Evolutionary conservation across 2,113 vertebrate genomes (phyloP).

Genomic region (Microcebus lehilahytsara): DNA sequence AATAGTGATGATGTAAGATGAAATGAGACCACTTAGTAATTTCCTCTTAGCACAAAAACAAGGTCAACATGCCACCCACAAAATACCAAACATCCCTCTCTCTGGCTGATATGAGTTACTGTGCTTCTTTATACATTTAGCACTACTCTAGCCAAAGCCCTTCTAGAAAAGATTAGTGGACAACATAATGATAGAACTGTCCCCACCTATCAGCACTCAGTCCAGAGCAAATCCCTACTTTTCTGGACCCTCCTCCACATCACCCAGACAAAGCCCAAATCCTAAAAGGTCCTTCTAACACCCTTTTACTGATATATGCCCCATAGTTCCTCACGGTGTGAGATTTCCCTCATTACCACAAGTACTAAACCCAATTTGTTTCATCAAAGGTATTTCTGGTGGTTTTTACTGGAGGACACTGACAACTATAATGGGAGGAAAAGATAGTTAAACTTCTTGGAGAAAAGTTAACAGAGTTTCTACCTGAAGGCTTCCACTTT

Average conservation of each 20-base stretch:
- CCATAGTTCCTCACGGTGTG: not conserved
- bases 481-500: not conserved
- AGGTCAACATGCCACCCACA: not conserved
- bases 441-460: not conserved
- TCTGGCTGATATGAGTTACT: not conserved
- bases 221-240: not conserved
- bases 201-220: not conserved
- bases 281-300: not conserved
- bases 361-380: not conserved
- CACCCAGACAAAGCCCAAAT: not conserved
- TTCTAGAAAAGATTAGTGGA: not conserved
- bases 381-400: not conserved
- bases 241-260: not conserved
- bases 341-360: not conserved
- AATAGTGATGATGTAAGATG: not conserved
- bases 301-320: not conserved
- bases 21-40: not conserved
- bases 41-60: not conserved
- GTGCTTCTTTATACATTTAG: not conserved
- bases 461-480: not conserved
- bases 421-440: not conserved
- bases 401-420: not conserved
- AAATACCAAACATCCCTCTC: not conserved
- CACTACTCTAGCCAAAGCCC: not conserved
- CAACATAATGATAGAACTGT: not conserved